phyloP scores from a whole-genome alignment of 2,888 invertebrate genomes.

The Nebria brevicollis region DNA sequence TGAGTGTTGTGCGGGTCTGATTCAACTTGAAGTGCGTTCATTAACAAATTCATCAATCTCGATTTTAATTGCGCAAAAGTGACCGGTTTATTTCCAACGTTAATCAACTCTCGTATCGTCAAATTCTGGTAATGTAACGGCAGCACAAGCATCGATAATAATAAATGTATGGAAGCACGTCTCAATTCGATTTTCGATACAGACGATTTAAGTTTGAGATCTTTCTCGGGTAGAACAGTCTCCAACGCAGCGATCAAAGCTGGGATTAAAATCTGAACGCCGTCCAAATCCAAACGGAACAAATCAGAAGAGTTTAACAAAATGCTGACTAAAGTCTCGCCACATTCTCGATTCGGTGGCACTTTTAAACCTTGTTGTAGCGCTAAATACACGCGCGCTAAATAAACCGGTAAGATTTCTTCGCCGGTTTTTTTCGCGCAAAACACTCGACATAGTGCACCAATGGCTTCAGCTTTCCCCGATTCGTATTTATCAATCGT shows the following conservation, averaged over 20 bases:
- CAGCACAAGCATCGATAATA: slow-evolving; percentile 90
- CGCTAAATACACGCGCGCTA: slow-evolving; percentile 93
- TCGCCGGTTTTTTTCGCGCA: slow-evolving; percentile 96
- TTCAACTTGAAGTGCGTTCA: slow-evolving; percentile 86
- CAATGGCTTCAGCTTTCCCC: slow-evolving; percentile 94
- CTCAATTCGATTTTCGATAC: slow-evolving; percentile 83
- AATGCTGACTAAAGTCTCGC: slow-evolving; percentile 87
- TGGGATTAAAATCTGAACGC: slow-evolving; percentile 90
- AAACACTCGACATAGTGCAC: slow-evolving; percentile 93
- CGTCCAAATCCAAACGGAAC: slow-evolving; percentile 90
- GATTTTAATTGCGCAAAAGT: slow-evolving; percentile 79
- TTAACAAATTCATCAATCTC: slow-evolving; percentile 80
- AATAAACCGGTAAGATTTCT: slow-evolving; percentile 90
- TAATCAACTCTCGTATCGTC: slow-evolving; percentile 76
- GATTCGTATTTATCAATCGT: slow-evolving; percentile 83
- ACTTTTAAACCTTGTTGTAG: slow-evolving; percentile 81
- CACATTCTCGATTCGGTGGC: slow-evolving; percentile 67
- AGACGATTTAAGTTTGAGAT: slow-evolving; percentile 78
- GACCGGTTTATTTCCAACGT: slow-evolving; percentile 65
- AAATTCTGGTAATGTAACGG: slow-evolving; percentile 91
- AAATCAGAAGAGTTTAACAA: slow-evolving; percentile 87
- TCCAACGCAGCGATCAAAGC: slow-evolving; percentile 90
- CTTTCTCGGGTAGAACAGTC: slow-evolving; percentile 87
- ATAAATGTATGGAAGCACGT: slow-evolving; percentile 89
- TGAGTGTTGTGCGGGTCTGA: slow-evolving; percentile 87